Base-by-base conservation (phyloP, 2,888 invertebrate genomes). In the Drosophila maculinotata region DNA sequence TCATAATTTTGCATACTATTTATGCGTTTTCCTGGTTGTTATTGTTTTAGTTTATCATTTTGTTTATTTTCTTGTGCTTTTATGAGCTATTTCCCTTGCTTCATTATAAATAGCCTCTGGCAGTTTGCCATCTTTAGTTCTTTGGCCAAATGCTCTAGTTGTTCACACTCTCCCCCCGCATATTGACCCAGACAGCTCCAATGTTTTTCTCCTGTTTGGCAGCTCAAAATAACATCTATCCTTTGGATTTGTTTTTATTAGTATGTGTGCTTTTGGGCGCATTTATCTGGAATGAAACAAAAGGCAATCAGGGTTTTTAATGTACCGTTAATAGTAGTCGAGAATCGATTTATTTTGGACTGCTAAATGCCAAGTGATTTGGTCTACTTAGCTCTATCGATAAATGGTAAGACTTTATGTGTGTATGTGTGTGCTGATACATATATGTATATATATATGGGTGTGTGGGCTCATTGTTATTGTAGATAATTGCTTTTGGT, bases 401-500 rank as follows among this genome's bases (percentile, higher is more conserved):
- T 20, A 20, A 44, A 38, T 36, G 23, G n/a, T 20, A 20, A 20
- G 20, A 17, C 12, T 41, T 14, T 53, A 33, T 56, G 23, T 12
- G 8, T 41, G 33, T 56, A 28, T 51, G 35, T 31, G 10, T 35
- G 23, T 48, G 20, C 42, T 2, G 6, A 20, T 60, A 38, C 54
- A 26, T 48, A 17, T 60, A 12, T 59, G 20, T 59, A 33, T 49
- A 35, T 69, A 12, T 41, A 31, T 30, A 25, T 35, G 17, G 26
- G 36, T 57, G n/a, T 26, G 8, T 35, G 10, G 28, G 20, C 20
- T 14, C 31, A 47, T 76, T 77, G 74, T 70, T 83, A 64, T 83
- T 77, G 79, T 69, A 74, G 82, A 87, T 87, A 87, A 85, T 83
- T 87, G 87, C 82, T 79, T 81, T 81, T 76, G 76, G 59, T 62